phyloP scores from a whole-genome alignment of 2,888 invertebrate species.

The Patella ulyssiponensis region DNA sequence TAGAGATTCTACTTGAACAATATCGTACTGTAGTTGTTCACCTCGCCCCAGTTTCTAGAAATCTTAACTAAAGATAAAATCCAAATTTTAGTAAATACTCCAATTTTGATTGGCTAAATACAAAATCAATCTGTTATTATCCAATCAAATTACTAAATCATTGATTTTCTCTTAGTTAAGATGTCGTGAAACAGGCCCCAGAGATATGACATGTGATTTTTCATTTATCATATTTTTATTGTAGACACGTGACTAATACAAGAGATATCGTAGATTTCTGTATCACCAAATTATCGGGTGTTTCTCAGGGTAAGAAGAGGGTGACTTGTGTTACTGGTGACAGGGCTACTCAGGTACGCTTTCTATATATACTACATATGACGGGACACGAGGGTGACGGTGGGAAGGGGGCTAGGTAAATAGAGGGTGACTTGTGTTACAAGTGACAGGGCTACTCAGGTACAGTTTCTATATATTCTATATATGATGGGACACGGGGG shows the following conservation, averaged over 20 bases:
- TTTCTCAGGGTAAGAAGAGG: conserved; percentile 59
- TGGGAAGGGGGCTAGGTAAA: conserved; percentile 44
- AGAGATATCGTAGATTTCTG: conserved; percentile 61
- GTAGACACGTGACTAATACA: conserved; percentile 66
- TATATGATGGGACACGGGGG: too few species aligned
- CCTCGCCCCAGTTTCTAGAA: too few species aligned
- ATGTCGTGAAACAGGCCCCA: too few species aligned
- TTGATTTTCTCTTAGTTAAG: too few species aligned
- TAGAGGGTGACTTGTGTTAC: conserved; percentile 64
- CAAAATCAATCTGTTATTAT: too few species aligned
- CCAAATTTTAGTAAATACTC: too few species aligned
- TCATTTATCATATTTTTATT: conserved; percentile 20
- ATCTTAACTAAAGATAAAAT: background rate
- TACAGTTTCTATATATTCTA: conserved; percentile 11
- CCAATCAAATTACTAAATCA: too few species aligned
- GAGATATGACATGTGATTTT: background rate
- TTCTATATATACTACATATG: too few species aligned
- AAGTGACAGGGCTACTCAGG: conserved; percentile 52
- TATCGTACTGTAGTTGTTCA: too few species aligned
- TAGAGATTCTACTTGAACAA: too few species aligned
- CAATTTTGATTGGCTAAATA: too few species aligned
- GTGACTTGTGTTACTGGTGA: conserved; percentile 63
- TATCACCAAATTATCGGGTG: conserved; percentile 59
- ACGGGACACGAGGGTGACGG: too few species aligned
- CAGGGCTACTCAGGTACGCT: conserved; percentile 47